These are phyloP conservation scores for Monodelphis domestica DNA, from an alignment of 2,797 vertebrate genomes.

Conservation along the genomic window DNA sequence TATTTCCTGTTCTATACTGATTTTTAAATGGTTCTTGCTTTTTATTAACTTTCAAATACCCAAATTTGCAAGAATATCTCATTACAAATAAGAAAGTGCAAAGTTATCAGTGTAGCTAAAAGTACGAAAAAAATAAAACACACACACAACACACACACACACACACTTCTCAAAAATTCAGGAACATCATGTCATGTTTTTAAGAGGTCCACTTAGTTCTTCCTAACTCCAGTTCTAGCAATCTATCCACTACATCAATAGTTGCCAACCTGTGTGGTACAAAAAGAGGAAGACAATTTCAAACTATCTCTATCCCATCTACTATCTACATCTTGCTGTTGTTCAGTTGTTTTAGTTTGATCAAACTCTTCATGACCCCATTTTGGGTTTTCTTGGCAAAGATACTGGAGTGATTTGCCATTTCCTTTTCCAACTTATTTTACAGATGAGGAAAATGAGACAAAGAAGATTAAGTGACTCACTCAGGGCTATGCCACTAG, in stretches of 20 bases:
- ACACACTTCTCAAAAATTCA: neutral
- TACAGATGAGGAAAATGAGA: too few relatives aligned
- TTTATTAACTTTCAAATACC: neutral
- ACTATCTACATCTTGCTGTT: neutral
- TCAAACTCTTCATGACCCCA: too few relatives aligned
- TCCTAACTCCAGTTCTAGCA: neutral
- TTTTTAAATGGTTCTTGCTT: neutral
- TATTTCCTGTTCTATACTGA: neutral
- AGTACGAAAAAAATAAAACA: neutral
- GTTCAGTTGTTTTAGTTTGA: too few relatives aligned
- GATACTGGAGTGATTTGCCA: too few relatives aligned
- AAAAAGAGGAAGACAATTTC: neutral
- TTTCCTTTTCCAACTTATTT: too few relatives aligned
- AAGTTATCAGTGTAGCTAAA: neutral
- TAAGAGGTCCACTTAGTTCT: neutral
- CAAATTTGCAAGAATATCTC: neutral
- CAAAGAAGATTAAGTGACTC: too few relatives aligned
- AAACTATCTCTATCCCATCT: neutral
- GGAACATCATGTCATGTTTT: neutral
- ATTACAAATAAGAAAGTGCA: neutral
- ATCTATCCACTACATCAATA: neutral
- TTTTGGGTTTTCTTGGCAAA: too few relatives aligned
- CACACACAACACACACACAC: too few relatives aligned
- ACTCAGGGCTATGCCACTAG: too few relatives aligned
- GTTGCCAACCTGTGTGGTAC: neutral